Evolutionary conservation across 2,797 vertebrate species (phyloP).

Genomic region (Falco rusticolus): DNA sequence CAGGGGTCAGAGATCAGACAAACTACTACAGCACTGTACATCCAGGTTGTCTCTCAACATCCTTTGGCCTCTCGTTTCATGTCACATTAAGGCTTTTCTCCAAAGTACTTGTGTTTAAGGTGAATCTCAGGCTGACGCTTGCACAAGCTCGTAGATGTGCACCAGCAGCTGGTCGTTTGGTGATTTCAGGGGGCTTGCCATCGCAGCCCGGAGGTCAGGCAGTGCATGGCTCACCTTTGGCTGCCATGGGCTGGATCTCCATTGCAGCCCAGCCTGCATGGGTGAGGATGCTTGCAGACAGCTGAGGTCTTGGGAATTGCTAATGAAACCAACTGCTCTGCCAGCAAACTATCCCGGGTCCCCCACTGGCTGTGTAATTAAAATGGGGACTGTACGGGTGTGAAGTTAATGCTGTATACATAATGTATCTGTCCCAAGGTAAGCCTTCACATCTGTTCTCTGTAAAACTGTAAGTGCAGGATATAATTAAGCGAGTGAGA

Average conservation of each 20-base stretch:
- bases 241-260: not conserved
- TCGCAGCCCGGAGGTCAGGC: not conserved
- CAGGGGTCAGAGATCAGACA: slow-evolving; percentile 53
- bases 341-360: not conserved
- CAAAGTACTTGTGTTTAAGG: not conserved
- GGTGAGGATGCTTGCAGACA: not conserved
- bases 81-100: not conserved
- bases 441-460: slow-evolving; percentile 35
- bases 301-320: not conserved
- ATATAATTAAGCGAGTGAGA: not conserved
- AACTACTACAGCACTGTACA: not conserved
- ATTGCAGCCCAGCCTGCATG: not conserved
- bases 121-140: not conserved
- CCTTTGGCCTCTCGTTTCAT: not conserved
- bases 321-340: slow-evolving; percentile 18
- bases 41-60: slow-evolving; percentile 18
- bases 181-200: not conserved
- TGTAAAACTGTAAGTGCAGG: not conserved
- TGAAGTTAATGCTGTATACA: slow-evolving; percentile 43
- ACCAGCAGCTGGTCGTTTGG: not conserved
- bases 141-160: not conserved
- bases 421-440: slow-evolving; percentile 53
- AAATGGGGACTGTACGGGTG: slow-evolving; percentile 2
- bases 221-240: not conserved
- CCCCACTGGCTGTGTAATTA: slow-evolving; percentile 48